Percentiles rank a stretch among this genome's conserved stretches.
These are phyloP conservation scores for Clusia tigrina DNA, from an alignment of 2,888 invertebrate genomes.

Conservation along the genomic window DNA sequence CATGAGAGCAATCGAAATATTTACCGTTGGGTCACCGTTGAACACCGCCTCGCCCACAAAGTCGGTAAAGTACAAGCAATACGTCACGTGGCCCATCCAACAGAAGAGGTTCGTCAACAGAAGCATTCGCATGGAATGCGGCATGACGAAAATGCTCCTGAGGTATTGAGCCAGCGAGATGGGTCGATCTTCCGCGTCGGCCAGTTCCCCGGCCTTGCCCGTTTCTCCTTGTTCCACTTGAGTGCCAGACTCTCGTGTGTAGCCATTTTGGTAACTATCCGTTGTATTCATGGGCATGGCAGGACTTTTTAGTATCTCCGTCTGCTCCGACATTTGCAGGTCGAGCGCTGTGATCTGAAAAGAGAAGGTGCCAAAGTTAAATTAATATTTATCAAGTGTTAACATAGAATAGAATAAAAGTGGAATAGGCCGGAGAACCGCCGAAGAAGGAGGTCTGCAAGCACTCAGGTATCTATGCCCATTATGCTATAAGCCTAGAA, in stretches of 20 bases:
- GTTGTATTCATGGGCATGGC: conserved; percentile 21
- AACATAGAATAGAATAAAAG: no score
- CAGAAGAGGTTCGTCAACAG: conserved; percentile 72
- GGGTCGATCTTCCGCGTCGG: conserved; percentile 42
- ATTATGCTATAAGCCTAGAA: no score
- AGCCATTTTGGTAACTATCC: conserved; percentile 49
- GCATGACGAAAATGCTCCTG: conserved; percentile 70
- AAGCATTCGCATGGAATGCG: conserved; percentile 67
- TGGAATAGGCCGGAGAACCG: no score
- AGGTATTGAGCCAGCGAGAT: conserved; percentile 60
- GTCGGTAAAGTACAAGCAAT: conserved; percentile 73
- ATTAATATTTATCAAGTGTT: not conserved
- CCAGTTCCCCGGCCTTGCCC: conserved; percentile 21
- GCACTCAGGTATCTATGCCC: no score
- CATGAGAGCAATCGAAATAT: conserved; percentile 22
- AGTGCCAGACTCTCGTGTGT: conserved; percentile 11
- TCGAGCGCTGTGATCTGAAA: conserved; percentile 49
- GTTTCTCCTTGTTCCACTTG: not conserved
- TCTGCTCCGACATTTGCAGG: conserved; percentile 42
- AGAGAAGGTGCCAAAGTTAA: not conserved
- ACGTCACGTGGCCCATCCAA: conserved; percentile 75
- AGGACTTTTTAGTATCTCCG: conserved; percentile 20
- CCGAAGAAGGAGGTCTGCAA: no score
- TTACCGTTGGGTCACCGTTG: conserved; percentile 66
- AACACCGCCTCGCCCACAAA: conserved; percentile 73